phyloP scores from a whole-genome alignment of 2,888 invertebrate species.

The Poecilobothrus nobilitatus region DNA sequence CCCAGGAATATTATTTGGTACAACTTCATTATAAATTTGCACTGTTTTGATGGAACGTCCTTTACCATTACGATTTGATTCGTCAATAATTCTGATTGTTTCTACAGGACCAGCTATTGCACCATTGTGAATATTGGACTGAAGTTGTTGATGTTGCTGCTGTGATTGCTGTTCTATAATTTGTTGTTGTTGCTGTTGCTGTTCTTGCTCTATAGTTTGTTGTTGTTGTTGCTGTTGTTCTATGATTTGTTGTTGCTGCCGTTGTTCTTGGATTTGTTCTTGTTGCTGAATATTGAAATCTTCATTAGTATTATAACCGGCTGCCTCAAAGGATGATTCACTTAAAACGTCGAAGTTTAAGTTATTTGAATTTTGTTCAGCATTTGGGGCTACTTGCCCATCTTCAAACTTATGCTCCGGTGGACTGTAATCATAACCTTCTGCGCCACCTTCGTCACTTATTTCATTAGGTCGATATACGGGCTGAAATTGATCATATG shows the following conservation, averaged over 20 bases:
- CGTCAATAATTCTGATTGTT: neutral
- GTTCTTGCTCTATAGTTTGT: too few relatives aligned
- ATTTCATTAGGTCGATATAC: neutral
- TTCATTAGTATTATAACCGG: neutral
- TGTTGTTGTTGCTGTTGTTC: too few relatives aligned
- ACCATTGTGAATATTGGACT: neutral
- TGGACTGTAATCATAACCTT: constrained; percentile 1
- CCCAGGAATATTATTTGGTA: neutral
- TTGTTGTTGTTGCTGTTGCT: neutral
- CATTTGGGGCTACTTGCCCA: neutral
- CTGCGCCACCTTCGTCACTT: neutral
- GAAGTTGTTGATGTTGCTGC: neutral
- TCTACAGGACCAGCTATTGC: neutral
- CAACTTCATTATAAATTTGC: neutral
- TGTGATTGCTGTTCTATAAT: too few relatives aligned
- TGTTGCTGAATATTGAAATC: neutral
- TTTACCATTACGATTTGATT: neutral
- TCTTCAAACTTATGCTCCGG: neutral
- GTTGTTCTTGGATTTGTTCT: neutral
- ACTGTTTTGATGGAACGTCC: neutral
- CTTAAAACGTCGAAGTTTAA: neutral
- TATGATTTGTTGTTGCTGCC: too few relatives aligned
- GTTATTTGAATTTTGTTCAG: neutral
- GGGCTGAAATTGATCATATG: neutral
- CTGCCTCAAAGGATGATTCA: neutral